Percentiles rank a stretch among this genome's conserved stretches.
Evolutionary conservation across 2,797 vertebrate species (phyloP).

Genomic region (Chiroxiphia lanceolata): DNA sequence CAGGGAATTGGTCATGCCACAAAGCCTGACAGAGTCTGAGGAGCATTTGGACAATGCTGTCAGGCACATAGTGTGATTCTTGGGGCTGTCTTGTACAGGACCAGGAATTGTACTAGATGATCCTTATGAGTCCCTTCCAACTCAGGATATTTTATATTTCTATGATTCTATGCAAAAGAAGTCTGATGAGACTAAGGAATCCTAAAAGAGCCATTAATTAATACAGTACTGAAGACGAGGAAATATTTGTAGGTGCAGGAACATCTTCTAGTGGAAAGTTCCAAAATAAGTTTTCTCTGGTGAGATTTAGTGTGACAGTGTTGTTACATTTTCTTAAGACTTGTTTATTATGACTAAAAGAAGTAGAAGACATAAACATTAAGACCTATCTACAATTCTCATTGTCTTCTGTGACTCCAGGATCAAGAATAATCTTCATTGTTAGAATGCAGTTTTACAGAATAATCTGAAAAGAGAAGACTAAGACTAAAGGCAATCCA

Average conservation of each 20-base stretch:
- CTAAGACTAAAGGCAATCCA: neutral
- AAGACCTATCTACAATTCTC: neutral
- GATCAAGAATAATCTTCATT: fast-evolving
- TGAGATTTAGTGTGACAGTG: neutral
- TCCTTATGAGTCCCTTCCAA: neutral
- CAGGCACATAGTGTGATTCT: too few relatives aligned
- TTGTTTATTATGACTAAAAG: neutral
- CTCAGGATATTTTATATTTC: neutral
- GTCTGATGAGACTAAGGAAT: neutral
- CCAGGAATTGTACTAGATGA: neutral
- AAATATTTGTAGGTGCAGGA: neutral
- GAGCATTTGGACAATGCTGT: neutral
- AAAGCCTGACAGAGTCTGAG: neutral
- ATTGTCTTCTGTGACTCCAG: neutral
- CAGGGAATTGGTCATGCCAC: neutral
- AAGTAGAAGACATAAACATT: neutral
- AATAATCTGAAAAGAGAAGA: neutral
- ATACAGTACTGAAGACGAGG: neutral
- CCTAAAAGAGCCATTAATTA: neutral
- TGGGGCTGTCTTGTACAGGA: neutral
- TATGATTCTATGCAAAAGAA: neutral
- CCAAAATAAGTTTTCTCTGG: neutral
- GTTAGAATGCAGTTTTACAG: neutral
- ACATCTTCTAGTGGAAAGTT: neutral
- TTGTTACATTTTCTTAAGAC: neutral